A percentile compares a stretch with the other conserved stretches of the same genome.
phyloP scores from a whole-genome alignment of 2,888 invertebrate species.

The Melipona bicolor region DNA sequence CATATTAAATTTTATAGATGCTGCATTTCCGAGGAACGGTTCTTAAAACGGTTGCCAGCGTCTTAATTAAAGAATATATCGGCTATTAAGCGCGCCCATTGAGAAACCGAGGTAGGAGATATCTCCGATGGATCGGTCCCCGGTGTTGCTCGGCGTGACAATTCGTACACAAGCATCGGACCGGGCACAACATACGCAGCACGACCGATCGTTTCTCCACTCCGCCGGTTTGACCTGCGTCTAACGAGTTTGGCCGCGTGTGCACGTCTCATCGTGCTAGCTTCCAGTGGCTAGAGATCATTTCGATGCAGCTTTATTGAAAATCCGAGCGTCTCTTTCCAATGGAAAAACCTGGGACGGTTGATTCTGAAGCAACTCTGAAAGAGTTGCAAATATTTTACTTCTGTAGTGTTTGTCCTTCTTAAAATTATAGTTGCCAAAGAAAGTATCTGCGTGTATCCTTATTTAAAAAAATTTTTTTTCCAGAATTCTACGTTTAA shows the following conservation, averaged over 20 bases:
- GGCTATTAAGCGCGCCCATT: slow-evolving; percentile 19
- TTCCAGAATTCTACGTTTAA: background rate
- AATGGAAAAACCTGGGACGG: background rate
- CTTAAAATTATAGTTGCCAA: background rate
- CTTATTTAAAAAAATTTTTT: background rate
- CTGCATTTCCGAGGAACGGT: slow-evolving; percentile 6
- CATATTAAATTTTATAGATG: slow-evolving; percentile 31
- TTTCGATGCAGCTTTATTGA: slow-evolving; percentile 15
- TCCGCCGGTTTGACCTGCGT: slow-evolving; percentile 41
- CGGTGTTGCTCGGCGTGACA: slow-evolving; percentile 12
- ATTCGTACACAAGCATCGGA: slow-evolving; percentile 26
- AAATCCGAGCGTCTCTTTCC: background rate
- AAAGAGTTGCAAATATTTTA: background rate
- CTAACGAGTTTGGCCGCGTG: slow-evolving; percentile 46
- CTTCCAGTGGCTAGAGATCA: slow-evolving; percentile 27
- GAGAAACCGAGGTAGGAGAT: slow-evolving; percentile 15
- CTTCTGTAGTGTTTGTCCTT: background rate
- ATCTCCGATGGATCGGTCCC: slow-evolving; percentile 9
- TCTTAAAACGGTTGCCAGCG: slow-evolving; percentile 17
- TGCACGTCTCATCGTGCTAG: slow-evolving; percentile 28
- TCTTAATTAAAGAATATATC: slow-evolving; percentile 34
- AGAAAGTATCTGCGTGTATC: background rate
- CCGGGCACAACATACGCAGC: slow-evolving; percentile 3
- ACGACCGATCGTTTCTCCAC: slow-evolving; percentile 34
- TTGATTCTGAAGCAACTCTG: too few relatives aligned